Base-by-base conservation (phyloP, 1,140 invertebrate genomes). In the Pogonomyrmex barbatus region DNA sequence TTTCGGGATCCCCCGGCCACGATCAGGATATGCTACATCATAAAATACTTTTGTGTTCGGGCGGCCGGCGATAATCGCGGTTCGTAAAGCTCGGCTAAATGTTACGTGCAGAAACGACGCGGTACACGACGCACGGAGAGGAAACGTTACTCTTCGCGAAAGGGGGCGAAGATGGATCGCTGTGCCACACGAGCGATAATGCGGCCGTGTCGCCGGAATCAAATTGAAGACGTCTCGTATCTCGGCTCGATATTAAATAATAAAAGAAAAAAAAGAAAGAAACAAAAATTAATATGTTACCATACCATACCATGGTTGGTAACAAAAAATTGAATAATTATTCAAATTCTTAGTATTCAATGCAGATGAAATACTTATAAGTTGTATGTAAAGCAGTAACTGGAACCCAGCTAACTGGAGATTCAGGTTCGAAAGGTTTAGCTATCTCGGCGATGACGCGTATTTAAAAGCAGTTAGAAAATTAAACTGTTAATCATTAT, bases 1-100 rank as follows among this genome's bases (percentile, higher is more conserved):
- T 30, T 12, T n/a, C 50, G 47, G 56, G 39, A 77, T 62, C n/a
- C 47, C n/a, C 33, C 63, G 42, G 33, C 60, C 33, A 62, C 71
- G 85, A 87, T 88, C 75, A 85, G 83, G 83, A 85, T 85, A 50
- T 85, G 84, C 87, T 88, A 88, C 85, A 88, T 88, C 87, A 87
- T 88, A 88, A 87, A 88, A 88, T 88, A 88, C 87, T 88, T 88
- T 88, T 87, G 87, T 88, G 87, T 82, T 88, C 85, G 85, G 87
- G 85, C 75, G 78, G 85, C 62, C 87, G 75, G 68, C 85, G 84
- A 88, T 88, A 87, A 88, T 88, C 87, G 87, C 87, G 87, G 85
- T 85, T 78, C 87, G 87, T 88, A 88, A 88, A 87, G 87, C 86
- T 87, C 87, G 65, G 75, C 86, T 65, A 88, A 88, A 85, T 85